Evolutionary conservation across 2,888 invertebrate genomes (phyloP).

Genomic region (Venusia cambrica): DNA sequence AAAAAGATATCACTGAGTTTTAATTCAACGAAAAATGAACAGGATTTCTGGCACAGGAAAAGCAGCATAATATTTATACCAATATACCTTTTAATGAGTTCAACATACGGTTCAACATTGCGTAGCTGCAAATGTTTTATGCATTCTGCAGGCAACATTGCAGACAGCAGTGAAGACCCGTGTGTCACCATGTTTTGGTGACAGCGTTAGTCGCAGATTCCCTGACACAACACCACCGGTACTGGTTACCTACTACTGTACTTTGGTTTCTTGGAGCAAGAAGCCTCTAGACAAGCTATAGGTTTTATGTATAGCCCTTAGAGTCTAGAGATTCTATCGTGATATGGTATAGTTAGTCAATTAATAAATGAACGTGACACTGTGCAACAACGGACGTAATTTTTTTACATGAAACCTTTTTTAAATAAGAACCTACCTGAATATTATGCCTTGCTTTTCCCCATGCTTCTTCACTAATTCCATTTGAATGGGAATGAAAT

Average conservation of each 20-base stretch:
- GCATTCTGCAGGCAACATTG: slow-evolving; percentile 13
- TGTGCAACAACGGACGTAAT: too few relatives aligned
- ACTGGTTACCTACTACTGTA: slow-evolving; percentile 10
- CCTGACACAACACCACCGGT: slow-evolving; percentile 15
- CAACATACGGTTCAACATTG: slow-evolving; percentile 3
- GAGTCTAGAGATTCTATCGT: too few relatives aligned
- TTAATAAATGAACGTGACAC: too few relatives aligned
- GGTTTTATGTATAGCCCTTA: not conserved
- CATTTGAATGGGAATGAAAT: too few relatives aligned
- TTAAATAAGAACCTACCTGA: too few relatives aligned
- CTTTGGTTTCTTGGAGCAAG: not conserved
- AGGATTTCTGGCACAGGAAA: too few relatives aligned
- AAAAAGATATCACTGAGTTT: too few relatives aligned
- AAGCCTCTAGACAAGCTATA: slow-evolving; percentile 1
- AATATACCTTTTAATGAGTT: slow-evolving; percentile 1
- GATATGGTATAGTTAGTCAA: too few relatives aligned
- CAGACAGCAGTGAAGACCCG: slow-evolving; percentile 10
- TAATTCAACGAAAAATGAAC: too few relatives aligned
- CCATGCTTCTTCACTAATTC: too few relatives aligned
- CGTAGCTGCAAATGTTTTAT: slow-evolving; percentile 3
- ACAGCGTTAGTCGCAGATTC: slow-evolving; percentile 18
- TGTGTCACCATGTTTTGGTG: slow-evolving; percentile 20
- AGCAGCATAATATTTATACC: not conserved
- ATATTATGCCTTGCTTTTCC: too few relatives aligned
- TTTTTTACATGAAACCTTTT: too few relatives aligned